Base-by-base conservation (phyloP, 1,140 invertebrate genomes). In the Platyura marginata region DNA sequence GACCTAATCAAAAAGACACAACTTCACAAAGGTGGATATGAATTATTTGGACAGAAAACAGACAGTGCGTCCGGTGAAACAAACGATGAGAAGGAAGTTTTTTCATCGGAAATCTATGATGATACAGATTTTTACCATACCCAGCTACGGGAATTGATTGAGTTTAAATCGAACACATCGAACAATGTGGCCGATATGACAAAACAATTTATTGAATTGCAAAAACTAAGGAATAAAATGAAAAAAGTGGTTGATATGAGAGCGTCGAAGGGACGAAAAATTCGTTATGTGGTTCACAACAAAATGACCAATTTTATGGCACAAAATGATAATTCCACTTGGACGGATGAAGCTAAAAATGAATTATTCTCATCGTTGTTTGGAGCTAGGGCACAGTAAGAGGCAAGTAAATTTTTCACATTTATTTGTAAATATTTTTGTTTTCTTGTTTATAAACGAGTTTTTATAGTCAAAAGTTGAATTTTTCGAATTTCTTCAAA, bases 51-150 rank as follows among this genome's bases (percentile, higher is more conserved):
- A 2, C 3, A 22, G 21, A 23, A 21, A 8, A 23, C 21, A 21
- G 13, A 19, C 36, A 6, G 19, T 45, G 13, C 32, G 45, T 44
- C 50, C 11, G 49, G 58, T 23, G 55, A 60, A 16, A 59, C 63
- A 25, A 56, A 49, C 19, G 47, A 55, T 44, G 43, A 55, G 43
- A 54, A 52, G 49, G 54, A 37, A 21, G 49, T 41, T 45, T 75
- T 77, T 48, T 79, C 89, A 61, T 45, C 63, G 1, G 86, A 98
- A 67, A 85, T 95, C 54, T 98, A 88, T 67, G 91, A 97, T 60
- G 93, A 98, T 60, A 82, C 82, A 59, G 93, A 98, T 61, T 98
- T 96, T 59, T 97, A 97, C 66, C 89, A 95, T 62, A 83, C 91
- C 54, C 59, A 95, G 18, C 62, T 98, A 20, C 66, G 88, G 45